Base-by-base conservation (phyloP, 1,140 invertebrate genomes). In the Stegodyphus dumicola region DNA sequence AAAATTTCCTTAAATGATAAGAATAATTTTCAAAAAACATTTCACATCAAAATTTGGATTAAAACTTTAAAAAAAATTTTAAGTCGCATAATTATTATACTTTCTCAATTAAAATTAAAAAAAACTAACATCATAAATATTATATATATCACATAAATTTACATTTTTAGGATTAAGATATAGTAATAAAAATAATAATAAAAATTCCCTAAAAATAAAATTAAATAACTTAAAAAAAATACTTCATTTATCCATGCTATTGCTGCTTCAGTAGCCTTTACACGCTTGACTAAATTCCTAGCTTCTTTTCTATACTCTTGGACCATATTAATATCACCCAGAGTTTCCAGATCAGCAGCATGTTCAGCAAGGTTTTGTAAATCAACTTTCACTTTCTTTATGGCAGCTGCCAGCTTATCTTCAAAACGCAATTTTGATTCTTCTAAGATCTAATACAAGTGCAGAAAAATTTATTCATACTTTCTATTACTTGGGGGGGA, bases 181-280 rank as follows among this genome's bases (percentile, higher is more conserved):
- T 9, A 64, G 15, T 64, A 64, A 11, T 64, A 64, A 64, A 2
- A n/a, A 64, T 64, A 64, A 13, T 11, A 64, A 64, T 13, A 13
- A n/a, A 64, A n/a, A 64, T 64, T 64, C 4, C 60, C 10, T 13
- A 11, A 13, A 13, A 64, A 13, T 64, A 64, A 33, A 33, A 33
- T 33, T 33, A 33, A 33, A 33, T 33, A 33, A 33, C 33, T 69
- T 4, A 69, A 10, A 1, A 17, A 17, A 48, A 9, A 49, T 13
- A 86, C 84, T 51, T 86, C 84, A 54, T 86, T 86, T 6, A 86
- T 86, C 84, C 84, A 86, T 11, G 53, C 66, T 70, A 86, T 86
- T 54, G 60, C 53, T 9, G 84, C 69, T 15, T 86, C 66, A 1
- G 75, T 74, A 6, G 48, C n/a, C 48, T 73, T 86, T 11, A 86